phyloP scores from a whole-genome alignment of 1,140 invertebrate genomes.

The Lithobius niger region DNA sequence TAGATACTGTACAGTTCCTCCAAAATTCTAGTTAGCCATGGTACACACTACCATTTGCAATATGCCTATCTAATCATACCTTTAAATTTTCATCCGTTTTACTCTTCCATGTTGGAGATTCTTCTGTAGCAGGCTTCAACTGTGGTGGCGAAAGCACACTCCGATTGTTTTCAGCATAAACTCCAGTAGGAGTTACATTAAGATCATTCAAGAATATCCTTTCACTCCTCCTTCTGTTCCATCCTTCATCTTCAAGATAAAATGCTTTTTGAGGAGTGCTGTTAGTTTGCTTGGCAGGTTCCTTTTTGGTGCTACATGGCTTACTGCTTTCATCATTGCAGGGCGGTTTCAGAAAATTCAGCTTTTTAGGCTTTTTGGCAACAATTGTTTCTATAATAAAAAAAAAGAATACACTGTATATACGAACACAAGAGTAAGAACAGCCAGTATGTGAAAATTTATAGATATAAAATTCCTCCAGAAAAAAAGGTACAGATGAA shows the following conservation, averaged over 20 bases:
- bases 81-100: slow-evolving; percentile 12
- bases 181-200: slow-evolving; percentile 20
- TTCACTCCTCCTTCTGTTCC: slow-evolving; percentile 32
- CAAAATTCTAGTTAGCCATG: no score
- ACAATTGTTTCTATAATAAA: slow-evolving; percentile 60
- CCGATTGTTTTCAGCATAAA: background rate
- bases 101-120: slow-evolving; percentile 19
- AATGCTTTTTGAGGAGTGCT: background rate
- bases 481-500: no score
- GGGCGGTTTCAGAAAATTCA: slow-evolving; percentile 23
- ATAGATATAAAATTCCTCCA: no score
- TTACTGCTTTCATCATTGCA: no score
- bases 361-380: slow-evolving; percentile 47
- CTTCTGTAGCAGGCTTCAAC: slow-evolving; percentile 1
- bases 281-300: no score
- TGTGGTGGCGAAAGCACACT: background rate
- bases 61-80: no score
- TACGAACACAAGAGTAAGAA: no score
- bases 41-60: no score
- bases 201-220: slow-evolving; percentile 34
- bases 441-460: no score
- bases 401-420: slow-evolving; percentile 34
- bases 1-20: no score
- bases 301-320: no score
- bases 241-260: slow-evolving; percentile 29